Conservation (phyloP, 2,113 vertebrate genomes). For the Ictidomys tridecemlineatus region DNA sequence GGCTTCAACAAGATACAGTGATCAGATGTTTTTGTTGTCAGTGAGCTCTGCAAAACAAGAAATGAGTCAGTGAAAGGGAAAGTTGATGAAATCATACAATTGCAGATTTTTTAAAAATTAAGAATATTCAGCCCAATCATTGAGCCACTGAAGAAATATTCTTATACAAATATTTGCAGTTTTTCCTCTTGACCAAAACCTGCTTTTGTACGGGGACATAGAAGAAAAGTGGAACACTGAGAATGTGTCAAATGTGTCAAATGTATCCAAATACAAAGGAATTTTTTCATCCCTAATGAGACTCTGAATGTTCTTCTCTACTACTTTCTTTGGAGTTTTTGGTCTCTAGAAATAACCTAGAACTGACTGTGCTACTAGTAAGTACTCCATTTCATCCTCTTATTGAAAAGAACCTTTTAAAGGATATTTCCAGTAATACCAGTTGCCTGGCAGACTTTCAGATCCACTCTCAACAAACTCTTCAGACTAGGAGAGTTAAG, state of each 20-base stretch:
- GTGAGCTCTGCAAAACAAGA: not conserved
- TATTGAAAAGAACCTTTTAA: slow-evolving; percentile 10
- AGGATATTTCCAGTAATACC: not conserved
- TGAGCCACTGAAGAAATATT: not conserved
- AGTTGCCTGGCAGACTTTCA: not conserved
- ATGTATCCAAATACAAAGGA: not conserved
- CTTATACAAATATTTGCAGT: not conserved
- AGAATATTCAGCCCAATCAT: not conserved
- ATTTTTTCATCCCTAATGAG: not conserved
- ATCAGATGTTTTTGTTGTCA: not conserved
- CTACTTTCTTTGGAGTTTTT: not conserved
- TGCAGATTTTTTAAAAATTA: slow-evolving; percentile 35
- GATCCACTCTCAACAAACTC: not conserved
- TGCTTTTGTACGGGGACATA: not conserved
- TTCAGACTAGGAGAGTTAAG: not conserved
- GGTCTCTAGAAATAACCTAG: not conserved
- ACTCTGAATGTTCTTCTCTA: not conserved
- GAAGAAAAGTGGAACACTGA: not conserved
- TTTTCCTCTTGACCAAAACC: slow-evolving; percentile 38
- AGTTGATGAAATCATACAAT: not conserved
- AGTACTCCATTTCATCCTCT: not conserved
- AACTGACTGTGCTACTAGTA: not conserved
- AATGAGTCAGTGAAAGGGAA: slow-evolving; percentile 4
- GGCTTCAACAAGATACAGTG: not conserved
- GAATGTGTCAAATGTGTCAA: not conserved